These are phyloP conservation scores for Rhombomys opimus DNA, from an alignment of 2,113 vertebrate species.

Conservation along the genomic window DNA sequence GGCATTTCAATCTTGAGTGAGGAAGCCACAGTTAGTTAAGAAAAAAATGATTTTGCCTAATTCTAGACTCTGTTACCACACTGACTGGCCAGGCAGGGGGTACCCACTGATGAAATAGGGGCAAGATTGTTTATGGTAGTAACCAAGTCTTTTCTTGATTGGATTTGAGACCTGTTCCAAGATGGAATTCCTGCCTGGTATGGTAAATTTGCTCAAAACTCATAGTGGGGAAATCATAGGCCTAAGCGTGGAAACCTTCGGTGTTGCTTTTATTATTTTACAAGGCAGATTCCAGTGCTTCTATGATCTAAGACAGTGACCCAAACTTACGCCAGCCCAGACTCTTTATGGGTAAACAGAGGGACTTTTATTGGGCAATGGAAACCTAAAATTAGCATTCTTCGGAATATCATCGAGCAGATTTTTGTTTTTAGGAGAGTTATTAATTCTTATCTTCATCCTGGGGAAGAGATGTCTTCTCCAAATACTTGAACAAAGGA, in stretches of 20 bases:
- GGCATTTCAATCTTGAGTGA: not conserved
- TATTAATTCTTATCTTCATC: not conserved
- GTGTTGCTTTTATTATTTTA: not conserved
- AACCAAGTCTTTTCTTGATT: not conserved
- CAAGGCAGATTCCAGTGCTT: not conserved
- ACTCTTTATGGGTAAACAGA: not conserved
- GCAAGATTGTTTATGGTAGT: not conserved
- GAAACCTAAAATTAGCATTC: not conserved
- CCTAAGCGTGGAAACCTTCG: not conserved
- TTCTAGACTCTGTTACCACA: not conserved
- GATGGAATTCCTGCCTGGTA: not conserved
- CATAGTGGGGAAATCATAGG: not conserved
- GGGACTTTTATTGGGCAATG: not conserved
- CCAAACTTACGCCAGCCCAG: not conserved
- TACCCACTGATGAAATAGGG: not conserved
- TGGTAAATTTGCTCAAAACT: not conserved
- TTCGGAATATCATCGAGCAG: not conserved
- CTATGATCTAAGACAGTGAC: not conserved
- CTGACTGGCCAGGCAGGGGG: not conserved
- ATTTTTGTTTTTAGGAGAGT: not conserved
- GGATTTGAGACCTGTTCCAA: not conserved
- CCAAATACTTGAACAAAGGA: not conserved
- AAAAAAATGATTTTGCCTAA: not conserved
- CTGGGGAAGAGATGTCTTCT: not conserved
- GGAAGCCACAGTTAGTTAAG: not conserved